A percentile compares a stretch with the other conserved stretches of the same genome.
Evolutionary conservation across 2,113 vertebrate genomes (phyloP).

Genomic region (Phaethornis superciliosus): DNA sequence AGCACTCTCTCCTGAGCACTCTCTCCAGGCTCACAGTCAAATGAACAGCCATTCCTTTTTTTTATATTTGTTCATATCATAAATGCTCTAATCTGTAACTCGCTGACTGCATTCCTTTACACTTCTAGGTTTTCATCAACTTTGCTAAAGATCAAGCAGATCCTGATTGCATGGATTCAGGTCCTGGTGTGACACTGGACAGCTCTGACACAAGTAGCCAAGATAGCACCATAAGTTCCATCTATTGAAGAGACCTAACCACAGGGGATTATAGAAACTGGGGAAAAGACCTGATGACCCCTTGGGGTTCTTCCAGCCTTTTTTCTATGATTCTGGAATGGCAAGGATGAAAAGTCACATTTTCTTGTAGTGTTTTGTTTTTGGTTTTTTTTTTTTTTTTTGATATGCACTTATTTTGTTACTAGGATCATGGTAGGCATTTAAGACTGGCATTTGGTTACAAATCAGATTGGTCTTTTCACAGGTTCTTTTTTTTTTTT

Average conservation of each 20-base stretch:
- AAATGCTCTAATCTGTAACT: not conserved
- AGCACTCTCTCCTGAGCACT: not conserved
- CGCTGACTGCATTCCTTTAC: conserved; percentile 40
- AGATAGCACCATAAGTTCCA: conserved; percentile 54
- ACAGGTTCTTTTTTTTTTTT: not conserved
- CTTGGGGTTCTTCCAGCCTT: not conserved
- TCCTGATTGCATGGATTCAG: conserved; percentile 32
- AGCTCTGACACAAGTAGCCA: conserved; percentile 72
- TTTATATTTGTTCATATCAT: not conserved
- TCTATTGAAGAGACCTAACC: conserved; percentile 48
- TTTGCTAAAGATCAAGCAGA: conserved; percentile 87
- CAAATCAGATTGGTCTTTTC: conserved; percentile 20
- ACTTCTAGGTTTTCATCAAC: conserved; percentile 92
- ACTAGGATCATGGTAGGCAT: not conserved
- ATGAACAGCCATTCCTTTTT: not conserved
- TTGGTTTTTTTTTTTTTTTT: not conserved
- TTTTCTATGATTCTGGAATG: not conserved
- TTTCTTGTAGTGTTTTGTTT: conserved; percentile 33
- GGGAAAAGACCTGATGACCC: not conserved
- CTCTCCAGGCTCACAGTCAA: not conserved
- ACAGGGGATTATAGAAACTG: not conserved
- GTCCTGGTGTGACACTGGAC: conserved; percentile 30
- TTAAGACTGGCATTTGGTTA: conserved; percentile 7
- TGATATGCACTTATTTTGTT: conserved; percentile 9
- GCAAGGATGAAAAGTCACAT: not conserved